Percentiles rank a stretch among this genome's conserved stretches.
phyloP scores from a whole-genome alignment of 2,888 invertebrate species.

The Xestia sexstrigata region DNA sequence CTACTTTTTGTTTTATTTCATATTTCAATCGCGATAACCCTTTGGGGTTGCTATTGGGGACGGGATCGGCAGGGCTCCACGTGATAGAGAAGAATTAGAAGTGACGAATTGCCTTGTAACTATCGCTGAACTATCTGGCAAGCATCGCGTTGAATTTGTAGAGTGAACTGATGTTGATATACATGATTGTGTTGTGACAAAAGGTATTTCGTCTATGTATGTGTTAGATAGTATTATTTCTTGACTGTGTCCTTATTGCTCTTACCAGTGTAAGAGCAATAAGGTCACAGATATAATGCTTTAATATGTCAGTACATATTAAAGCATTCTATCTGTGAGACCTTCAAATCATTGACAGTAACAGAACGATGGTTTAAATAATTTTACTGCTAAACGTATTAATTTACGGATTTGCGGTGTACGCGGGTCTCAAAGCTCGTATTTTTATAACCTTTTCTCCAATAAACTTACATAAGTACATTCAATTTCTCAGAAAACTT shows the following conservation, averaged over 20 bases:
- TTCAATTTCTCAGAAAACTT: conserved; percentile 16
- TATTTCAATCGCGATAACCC: conserved; percentile 45
- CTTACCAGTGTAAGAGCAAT: no score
- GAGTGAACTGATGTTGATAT: conserved; percentile 24
- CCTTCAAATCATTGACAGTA: background rate
- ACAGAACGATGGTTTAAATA: background rate
- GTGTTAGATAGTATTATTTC: background rate
- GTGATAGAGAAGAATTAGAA: conserved; percentile 10
- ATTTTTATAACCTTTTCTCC: background rate
- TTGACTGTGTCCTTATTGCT: background rate
- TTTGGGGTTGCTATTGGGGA: conserved; percentile 15
- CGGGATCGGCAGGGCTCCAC: conserved; percentile 20
- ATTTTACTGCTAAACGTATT: background rate
- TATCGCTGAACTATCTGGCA: conserved; percentile 23
- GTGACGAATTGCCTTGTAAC: conserved; percentile 8
- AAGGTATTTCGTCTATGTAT: background rate
- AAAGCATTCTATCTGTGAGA: background rate
- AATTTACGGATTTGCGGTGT: background rate
- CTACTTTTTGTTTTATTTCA: conserved; percentile 54
- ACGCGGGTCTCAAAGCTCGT: background rate
- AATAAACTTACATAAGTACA: background rate
- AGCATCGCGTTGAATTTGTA: conserved; percentile 17
- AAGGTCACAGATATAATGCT: no score
- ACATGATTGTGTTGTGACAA: background rate
- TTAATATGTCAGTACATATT: no score